Conservation (phyloP, 2,888 invertebrate species). For the Atherix ibis region DNA sequence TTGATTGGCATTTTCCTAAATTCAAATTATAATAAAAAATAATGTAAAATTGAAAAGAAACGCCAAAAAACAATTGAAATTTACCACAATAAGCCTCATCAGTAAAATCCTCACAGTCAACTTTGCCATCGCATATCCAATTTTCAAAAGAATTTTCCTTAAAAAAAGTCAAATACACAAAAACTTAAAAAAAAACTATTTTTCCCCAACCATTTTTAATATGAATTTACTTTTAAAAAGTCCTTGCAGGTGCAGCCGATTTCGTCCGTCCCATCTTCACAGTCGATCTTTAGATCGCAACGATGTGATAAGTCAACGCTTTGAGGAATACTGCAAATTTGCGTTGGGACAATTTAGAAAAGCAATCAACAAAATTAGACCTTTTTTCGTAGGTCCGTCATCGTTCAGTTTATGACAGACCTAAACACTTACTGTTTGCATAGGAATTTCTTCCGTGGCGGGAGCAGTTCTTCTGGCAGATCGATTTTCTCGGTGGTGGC, state of each 20-base stretch:
- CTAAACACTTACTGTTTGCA: too few relatives aligned
- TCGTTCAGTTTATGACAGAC: too few relatives aligned
- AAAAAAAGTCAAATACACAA: too few relatives aligned
- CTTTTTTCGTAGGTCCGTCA: too few relatives aligned
- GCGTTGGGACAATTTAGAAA: slow-evolving; percentile 1
- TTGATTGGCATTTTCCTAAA: slow-evolving; percentile 46
- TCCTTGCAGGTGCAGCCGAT: slow-evolving; percentile 55
- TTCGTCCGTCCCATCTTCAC: slow-evolving; percentile 74
- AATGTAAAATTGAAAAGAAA: slow-evolving; percentile 2
- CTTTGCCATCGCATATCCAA: slow-evolving; percentile 56
- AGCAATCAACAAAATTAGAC: slow-evolving; percentile 1
- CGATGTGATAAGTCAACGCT: slow-evolving; percentile 40
- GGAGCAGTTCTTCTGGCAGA: too few relatives aligned
- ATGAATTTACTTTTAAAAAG: slow-evolving; percentile 34
- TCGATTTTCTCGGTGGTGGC: too few relatives aligned
- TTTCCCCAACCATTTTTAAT: too few relatives aligned
- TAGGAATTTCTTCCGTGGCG: too few relatives aligned
- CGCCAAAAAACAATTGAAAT: too few relatives aligned
- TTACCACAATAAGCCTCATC: slow-evolving; percentile 63
- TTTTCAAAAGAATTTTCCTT: slow-evolving; percentile 33
- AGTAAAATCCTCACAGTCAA: slow-evolving; percentile 56
- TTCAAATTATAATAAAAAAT: slow-evolving; percentile 9
- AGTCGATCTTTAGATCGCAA: slow-evolving; percentile 56
- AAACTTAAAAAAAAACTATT: too few relatives aligned
- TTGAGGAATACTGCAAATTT: slow-evolving; percentile 45